These are phyloP conservation scores for Bombylius discolor DNA, from an alignment of 2,888 invertebrate genomes.

Conservation along the genomic window DNA sequence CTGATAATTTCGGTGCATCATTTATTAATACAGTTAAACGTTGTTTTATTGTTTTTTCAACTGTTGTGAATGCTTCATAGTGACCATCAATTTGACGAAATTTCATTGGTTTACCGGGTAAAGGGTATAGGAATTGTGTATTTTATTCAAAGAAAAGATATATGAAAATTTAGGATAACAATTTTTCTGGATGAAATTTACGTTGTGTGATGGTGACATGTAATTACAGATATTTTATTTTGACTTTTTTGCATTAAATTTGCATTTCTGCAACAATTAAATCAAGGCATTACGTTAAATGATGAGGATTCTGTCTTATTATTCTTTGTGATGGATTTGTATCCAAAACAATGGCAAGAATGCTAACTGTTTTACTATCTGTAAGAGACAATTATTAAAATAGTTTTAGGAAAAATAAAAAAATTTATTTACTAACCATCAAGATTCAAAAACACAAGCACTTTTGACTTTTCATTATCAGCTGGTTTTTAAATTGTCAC, in stretches of 20 bases:
- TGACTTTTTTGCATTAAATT: slow-evolving; percentile 82
- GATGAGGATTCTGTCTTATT: slow-evolving; percentile 59
- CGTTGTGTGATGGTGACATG: slow-evolving; percentile 76
- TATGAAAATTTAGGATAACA: neutral
- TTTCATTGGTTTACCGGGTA: slow-evolving; percentile 52
- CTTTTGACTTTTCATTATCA: too few species aligned
- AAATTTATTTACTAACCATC: neutral
- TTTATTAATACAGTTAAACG: slow-evolving; percentile 46
- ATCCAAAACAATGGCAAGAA: slow-evolving; percentile 71
- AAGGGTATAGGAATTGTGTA: slow-evolving; percentile 72
- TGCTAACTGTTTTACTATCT: slow-evolving; percentile 37
- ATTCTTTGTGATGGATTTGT: slow-evolving; percentile 80
- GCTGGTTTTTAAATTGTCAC: too few species aligned
- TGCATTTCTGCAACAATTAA: slow-evolving; percentile 76
- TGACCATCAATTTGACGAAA: slow-evolving; percentile 79
- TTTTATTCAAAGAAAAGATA: too few species aligned
- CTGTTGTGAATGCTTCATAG: slow-evolving; percentile 77
- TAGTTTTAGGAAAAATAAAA: neutral
- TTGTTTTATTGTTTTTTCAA: slow-evolving; percentile 71
- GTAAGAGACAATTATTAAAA: neutral
- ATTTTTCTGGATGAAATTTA: slow-evolving; percentile 26
- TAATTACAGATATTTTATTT: slow-evolving; percentile 78
- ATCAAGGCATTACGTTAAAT: slow-evolving; percentile 69
- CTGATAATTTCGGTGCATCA: slow-evolving; percentile 35
- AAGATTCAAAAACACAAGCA: too few species aligned